Conservation (phyloP, 30 jellyfish, hydroid and myxozoan genomes). For the Nemopilema nomurai region DNA sequence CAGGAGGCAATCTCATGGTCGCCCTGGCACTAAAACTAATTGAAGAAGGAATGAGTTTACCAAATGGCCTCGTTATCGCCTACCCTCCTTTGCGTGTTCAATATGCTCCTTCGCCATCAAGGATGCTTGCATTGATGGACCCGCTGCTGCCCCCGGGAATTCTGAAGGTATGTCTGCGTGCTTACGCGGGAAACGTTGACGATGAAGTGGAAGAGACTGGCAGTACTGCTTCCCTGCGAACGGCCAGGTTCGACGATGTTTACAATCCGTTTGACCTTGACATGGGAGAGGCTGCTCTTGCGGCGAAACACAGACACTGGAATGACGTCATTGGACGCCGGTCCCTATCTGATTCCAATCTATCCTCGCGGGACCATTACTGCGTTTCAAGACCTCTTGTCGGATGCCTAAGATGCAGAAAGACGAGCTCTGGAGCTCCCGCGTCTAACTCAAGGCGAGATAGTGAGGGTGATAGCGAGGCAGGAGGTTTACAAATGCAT, state of each 20-base stretch:
- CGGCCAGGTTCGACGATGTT: conserved; percentile 59
- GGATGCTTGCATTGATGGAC: conserved; percentile 94
- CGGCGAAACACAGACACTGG: conserved; percentile 18
- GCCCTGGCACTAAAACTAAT: conserved; percentile 79
- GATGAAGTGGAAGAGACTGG: conserved; percentile 33
- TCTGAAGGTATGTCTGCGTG: conserved; percentile 81
- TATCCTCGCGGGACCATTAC: conserved; percentile 31
- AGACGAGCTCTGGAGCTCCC: neutral
- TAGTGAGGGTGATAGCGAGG: conserved; percentile 21
- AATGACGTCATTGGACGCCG: conserved; percentile 27
- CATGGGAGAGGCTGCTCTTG: conserved; percentile 66
- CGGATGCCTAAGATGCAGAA: neutral
- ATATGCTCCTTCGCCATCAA: conserved; percentile 91
- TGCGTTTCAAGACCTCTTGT: conserved; percentile 18
- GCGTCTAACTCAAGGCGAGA: neutral
- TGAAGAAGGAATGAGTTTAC: conserved; percentile 80
- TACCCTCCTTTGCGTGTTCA: conserved; percentile 95
- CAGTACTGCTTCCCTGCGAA: conserved; percentile 27
- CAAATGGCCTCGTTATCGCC: conserved; percentile 91
- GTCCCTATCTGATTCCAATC: conserved; percentile 73
- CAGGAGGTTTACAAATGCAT: conserved; percentile 27
- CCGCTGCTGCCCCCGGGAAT: conserved; percentile 95
- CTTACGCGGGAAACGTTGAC: conserved; percentile 80
- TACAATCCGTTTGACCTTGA: conserved; percentile 90
- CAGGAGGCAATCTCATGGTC: conserved; percentile 92